phyloP scores from a whole-genome alignment of 2,888 invertebrate species.

The Acrobasis repandana region DNA sequence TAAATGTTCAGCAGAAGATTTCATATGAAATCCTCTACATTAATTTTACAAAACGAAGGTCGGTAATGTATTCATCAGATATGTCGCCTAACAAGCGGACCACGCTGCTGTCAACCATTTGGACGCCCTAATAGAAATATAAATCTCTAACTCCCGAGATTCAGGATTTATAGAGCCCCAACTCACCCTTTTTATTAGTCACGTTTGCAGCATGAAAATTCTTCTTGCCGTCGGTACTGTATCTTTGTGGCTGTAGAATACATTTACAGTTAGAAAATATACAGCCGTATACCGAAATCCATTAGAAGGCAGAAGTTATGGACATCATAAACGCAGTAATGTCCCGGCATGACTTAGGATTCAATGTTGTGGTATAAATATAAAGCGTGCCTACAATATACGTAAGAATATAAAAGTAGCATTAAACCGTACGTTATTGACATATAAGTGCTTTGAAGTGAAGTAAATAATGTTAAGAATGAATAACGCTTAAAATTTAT shows the following conservation, averaged over 20 bases:
- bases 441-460: too few species aligned
- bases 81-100: conserved; percentile 43
- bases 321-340: conserved; percentile 44
- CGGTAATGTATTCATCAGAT: conserved; percentile 26
- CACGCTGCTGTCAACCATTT: conserved; percentile 24
- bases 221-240: conserved; percentile 49
- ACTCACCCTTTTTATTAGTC: conserved; percentile 71
- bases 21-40: too few species aligned
- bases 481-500: too few species aligned
- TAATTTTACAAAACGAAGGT: too few species aligned
- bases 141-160: conserved; percentile 62
- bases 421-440: too few species aligned
- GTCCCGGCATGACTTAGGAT: conserved; percentile 38
- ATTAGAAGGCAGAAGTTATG: conserved; percentile 41
- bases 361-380: conserved; percentile 27
- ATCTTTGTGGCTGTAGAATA: conserved; percentile 44
- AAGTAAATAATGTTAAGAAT: too few species aligned
- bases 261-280: conserved; percentile 35
- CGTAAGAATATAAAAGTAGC: too few species aligned
- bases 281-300: conserved; percentile 35
- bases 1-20: too few species aligned
- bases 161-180: conserved; percentile 64
- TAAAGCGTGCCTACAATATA: neutral
- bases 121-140: conserved; percentile 64
- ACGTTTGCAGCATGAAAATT: conserved; percentile 65